Base-by-base conservation (phyloP, 2,888 invertebrate genomes). In the Drosophila tripunctata region DNA sequence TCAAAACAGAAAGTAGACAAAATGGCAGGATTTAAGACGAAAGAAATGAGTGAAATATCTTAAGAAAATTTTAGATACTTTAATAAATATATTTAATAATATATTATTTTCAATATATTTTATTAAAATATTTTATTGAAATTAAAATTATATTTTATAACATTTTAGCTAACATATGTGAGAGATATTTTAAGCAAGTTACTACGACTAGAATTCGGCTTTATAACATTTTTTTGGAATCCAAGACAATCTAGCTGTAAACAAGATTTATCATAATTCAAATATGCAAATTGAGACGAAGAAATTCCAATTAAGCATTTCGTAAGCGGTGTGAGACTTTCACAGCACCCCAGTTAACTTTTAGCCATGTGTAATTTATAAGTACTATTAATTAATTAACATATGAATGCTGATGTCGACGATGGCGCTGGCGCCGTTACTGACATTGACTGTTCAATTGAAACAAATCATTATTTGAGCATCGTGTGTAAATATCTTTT, bases 391-490 rank as follows among this genome's bases (percentile, higher is more conserved):
- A 73, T 73, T 73, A 75, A 72, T 64, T 41, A 64, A 36, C 27
- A 15, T 41, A 64, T 72, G 55, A 68, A 67, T 66, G 51, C 15
- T 48, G 60, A 31, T 35, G 38, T 10, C 15, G 61, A 19, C 24
- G 24, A 12, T 40, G 54, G 5, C 33, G 54, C 4, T 45, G 64
- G 43, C 52, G 63, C 72, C 65, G 44, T 33, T 40, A 47, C 21
- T 67, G 78, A 55, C 83, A 83, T 83, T 83, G 83, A 84, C 67
- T 83, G 72, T 84, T 87, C 75, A 83, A 83, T 83, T 83, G 75
- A 81, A 84, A 87, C 82, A 87, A 84, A 87, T 87, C 81, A 87
- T 83, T 84, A 84, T 75, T 86, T 80, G 70, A 81, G 67, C 69
- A 72, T 71, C 80, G 65, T 76, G 65, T 72, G 54, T 72, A 72